Evolutionary conservation across 2,888 invertebrate species (phyloP), one percentile per base, ranked within the genome.

Genomic region (Sycophila texana): DNA sequence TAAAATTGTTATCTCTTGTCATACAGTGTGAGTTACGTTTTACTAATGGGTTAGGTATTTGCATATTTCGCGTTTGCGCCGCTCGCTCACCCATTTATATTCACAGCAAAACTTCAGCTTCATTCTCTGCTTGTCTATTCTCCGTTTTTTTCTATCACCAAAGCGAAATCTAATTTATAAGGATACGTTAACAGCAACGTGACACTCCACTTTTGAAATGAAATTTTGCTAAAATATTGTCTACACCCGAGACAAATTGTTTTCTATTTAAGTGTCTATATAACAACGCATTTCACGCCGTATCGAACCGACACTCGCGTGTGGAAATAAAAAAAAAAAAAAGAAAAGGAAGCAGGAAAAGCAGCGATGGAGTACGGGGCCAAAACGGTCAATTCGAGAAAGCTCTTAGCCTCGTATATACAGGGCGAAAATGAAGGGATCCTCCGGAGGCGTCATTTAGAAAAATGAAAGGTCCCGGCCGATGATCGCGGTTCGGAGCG

Each of bases 11-110:
- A 20, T 55, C 65, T 73, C 63, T 55, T 63, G 47, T 55, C 57
- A 39, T 55, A 18, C 55, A 18, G 55, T 22, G 7, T 63, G 39
- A 73, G 65, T 12, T 65, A 61, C 30, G 65, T 73, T 20, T 39
- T 39, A 30, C 26, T 65, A 65, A 65, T 73, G 73, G 55, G 20
- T n/a, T 73, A 14, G 18, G n/a, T 47, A 47, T 70, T 70, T 70
- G 57, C 70, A 70, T 58, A 70, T 47, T 70, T 39, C 58, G 57
- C 14, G 39, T 14, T 18, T 58, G 39, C 20, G 58, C 20, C 57
- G 20, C 39, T 47, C 47, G 57, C 57, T 39, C 47, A 67, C 14
- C n/a, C n/a, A 13, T 39, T 12, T 4, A 22, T 26, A 67, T n/a
- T 26, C 53, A n/a, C 53, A 14, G 53, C 53, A n/a, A 53, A 53